A percentile compares a stretch with the other conserved stretches of the same genome.
phyloP scores from a whole-genome alignment of 2,888 invertebrate species.

The Heteropelma amictum region DNA sequence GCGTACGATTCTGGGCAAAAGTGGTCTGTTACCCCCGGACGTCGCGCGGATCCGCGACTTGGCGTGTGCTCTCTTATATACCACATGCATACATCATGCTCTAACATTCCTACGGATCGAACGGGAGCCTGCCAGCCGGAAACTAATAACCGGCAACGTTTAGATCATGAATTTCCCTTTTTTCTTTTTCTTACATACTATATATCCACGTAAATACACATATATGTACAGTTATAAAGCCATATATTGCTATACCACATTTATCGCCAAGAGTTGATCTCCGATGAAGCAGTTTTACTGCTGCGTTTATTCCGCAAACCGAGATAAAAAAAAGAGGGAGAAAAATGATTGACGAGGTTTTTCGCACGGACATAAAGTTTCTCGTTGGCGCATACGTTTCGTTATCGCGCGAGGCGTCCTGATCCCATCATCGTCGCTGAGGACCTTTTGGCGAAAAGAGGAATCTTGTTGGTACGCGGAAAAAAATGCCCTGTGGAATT shows the following conservation, averaged over 20 bases:
- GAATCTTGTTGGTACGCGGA: too few species aligned
- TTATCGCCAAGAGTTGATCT: slow-evolving; percentile 27
- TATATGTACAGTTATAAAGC: neutral
- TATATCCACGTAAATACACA: neutral
- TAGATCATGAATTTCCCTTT: slow-evolving; percentile 31
- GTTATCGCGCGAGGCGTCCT: too few species aligned
- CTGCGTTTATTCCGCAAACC: too few species aligned
- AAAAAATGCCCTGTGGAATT: too few species aligned
- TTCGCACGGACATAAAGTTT: too few species aligned
- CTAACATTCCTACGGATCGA: slow-evolving; percentile 69
- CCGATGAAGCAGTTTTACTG: slow-evolving; percentile 45
- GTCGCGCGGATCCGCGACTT: slow-evolving; percentile 12
- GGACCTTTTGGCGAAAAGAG: too few species aligned
- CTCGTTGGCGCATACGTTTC: too few species aligned
- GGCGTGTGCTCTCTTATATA: slow-evolving; percentile 47
- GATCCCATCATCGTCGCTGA: too few species aligned
- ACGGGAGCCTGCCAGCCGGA: slow-evolving; percentile 59
- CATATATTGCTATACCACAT: slow-evolving; percentile 7
- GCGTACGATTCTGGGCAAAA: slow-evolving; percentile 49
- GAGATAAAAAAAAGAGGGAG: too few species aligned
- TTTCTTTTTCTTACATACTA: slow-evolving; percentile 12
- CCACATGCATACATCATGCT: slow-evolving; percentile 60
- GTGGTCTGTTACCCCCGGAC: slow-evolving; percentile 31
- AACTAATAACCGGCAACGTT: slow-evolving; percentile 59
- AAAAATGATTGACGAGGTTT: too few species aligned